Percentiles rank a stretch among this genome's conserved stretches.
phyloP scores from a whole-genome alignment of 1,140 invertebrate genomes.

The Medauroidea extradentata region DNA sequence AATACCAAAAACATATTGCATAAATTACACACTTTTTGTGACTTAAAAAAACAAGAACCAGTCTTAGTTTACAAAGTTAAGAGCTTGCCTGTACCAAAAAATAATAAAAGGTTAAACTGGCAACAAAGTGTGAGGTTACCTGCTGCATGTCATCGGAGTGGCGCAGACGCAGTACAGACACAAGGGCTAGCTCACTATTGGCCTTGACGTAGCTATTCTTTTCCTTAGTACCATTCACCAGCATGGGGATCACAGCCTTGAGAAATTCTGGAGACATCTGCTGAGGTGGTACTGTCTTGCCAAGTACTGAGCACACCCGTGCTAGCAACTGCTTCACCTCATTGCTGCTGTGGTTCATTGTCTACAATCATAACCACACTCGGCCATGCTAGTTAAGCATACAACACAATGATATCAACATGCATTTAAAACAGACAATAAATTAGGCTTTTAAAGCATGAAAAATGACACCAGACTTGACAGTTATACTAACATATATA shows the following conservation, averaged over 20 bases:
- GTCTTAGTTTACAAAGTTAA: not conserved
- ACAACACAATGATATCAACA: too few relatives aligned
- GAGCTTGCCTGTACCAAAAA: not conserved
- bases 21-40: too few relatives aligned
- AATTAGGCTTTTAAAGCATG: too few relatives aligned
- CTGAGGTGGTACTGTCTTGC: constrained; percentile 53
- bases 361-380: too few relatives aligned
- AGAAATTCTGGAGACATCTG: constrained; percentile 67
- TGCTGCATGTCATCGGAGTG: constrained; percentile 70
- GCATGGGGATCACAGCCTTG: constrained; percentile 75
- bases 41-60: not conserved
- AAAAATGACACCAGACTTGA: too few relatives aligned
- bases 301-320: constrained; percentile 68
- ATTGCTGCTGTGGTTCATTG: constrained; percentile 90
- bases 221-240: constrained; percentile 97
- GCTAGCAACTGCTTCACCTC: constrained; percentile 92
- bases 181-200: constrained; percentile 87
- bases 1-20: too few relatives aligned
- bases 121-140: constrained; percentile 52
- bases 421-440: too few relatives aligned
- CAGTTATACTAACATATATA: too few relatives aligned
- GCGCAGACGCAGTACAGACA: constrained; percentile 75
- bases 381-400: too few relatives aligned
- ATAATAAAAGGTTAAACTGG: not conserved
- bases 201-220: constrained; percentile 93